These are phyloP conservation scores for Lacerta agilis DNA, from an alignment of 2,797 vertebrate species.

Conservation along the genomic window DNA sequence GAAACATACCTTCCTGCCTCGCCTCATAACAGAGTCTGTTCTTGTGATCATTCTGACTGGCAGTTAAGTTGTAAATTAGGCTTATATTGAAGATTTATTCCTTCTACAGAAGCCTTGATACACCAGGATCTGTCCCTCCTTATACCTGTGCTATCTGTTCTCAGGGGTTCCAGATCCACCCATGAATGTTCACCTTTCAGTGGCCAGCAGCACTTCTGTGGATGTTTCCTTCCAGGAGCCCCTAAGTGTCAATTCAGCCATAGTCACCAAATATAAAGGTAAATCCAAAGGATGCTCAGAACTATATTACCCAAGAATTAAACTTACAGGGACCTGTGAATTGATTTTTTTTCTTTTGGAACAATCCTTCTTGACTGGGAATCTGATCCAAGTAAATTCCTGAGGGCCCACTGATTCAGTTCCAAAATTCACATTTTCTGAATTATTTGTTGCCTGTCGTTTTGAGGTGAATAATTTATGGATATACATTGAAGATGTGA, in stretches of 20 bases:
- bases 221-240: slow-evolving; percentile 90
- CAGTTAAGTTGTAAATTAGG: neutral
- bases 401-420: neutral
- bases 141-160: slow-evolving; percentile 23
- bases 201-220: slow-evolving; percentile 86
- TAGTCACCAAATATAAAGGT: slow-evolving; percentile 94
- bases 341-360: neutral
- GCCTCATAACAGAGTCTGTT: neutral
- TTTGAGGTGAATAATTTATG: neutral
- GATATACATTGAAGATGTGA: neutral
- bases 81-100: neutral
- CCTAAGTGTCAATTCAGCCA: slow-evolving; percentile 86
- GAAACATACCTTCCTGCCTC: neutral
- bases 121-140: fast-evolving
- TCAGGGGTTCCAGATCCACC: slow-evolving; percentile 87
- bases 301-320: neutral
- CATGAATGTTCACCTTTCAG: slow-evolving; percentile 80
- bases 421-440: neutral
- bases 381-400: neutral
- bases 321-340: neutral
- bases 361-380: no score
- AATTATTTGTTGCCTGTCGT: neutral
- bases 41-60: neutral
- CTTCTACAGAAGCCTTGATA: neutral
- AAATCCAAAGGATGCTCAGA: neutral